Evolutionary conservation across 2,888 invertebrate species (phyloP), one percentile per base, ranked within the genome.

Genomic region (Vanessa cardui): DNA sequence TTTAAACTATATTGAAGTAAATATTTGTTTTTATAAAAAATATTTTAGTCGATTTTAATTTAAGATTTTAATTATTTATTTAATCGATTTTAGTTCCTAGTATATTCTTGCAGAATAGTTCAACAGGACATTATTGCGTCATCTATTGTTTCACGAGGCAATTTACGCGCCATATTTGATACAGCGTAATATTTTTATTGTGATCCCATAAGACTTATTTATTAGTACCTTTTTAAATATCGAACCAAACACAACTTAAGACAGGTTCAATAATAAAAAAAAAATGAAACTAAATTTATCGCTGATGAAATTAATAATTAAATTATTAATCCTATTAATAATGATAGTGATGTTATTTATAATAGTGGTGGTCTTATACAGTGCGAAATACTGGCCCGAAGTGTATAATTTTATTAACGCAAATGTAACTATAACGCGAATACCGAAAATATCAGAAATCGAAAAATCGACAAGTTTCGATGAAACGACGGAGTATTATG

Each of bases 391-490:
- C 69, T 92, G 90, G 92, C 87, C 87, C 0, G 92, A 92, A 73
- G 73, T 91, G 0, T 85, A 92, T 56, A 89, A 84, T 65, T 92
- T 91, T 65, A 78, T 90, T 12, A 86, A 88, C 50, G 85, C 88
- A 0, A 90, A 92, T 72, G 87, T 92, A 39, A 92, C 91, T 0
- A 90, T 92, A 47, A 89, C 84, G 74, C 78, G 85, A 45, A 90
- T 92, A 72, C 87, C 89, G 0, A 90, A 86, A 1, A 72, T 91
- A 72, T 86, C 87, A 0, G 91, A 92, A 77, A 69, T 92, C 1
- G 82, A 88, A 16, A 85, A 83, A 0, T 64, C 83, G 0, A 65
- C 83, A 2, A 80, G 84, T 73, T 75, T 65, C 5, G 68, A 81
- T 2, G 83, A 81, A 46, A 81, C 80, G 0, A 87, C 86, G 4